phyloP scores from a whole-genome alignment of 2,888 invertebrate species.

The Operophtera brumata region DNA sequence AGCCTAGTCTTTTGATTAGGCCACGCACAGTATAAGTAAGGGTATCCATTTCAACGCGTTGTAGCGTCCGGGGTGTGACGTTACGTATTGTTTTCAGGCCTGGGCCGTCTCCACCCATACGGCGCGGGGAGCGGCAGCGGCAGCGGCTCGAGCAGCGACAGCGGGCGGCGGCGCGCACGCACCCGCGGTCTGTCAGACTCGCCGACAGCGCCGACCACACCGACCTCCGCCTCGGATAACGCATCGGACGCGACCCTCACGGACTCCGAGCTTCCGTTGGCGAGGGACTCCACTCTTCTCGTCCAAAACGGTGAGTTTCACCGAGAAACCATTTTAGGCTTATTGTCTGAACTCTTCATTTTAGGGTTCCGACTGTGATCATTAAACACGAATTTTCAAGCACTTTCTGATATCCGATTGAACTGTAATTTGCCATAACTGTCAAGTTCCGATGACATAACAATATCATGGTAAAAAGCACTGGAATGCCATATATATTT shows the following conservation, averaged over 20 bases:
- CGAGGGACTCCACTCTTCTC: conserved; percentile 89
- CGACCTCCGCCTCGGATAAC: conserved; percentile 87
- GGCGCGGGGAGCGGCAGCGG: conserved; percentile 89
- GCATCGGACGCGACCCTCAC: conserved; percentile 92
- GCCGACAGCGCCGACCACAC: conserved; percentile 83
- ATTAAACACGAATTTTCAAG: no score
- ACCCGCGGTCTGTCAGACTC: conserved; percentile 86
- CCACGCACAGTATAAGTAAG: no score
- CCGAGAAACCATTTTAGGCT: background rate
- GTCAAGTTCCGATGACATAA: no score
- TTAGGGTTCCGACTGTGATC: no score
- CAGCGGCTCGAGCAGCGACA: conserved; percentile 85
- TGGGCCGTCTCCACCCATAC: conserved; percentile 91
- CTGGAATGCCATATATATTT: no score
- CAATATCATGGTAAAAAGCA: no score
- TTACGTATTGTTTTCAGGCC: conserved; percentile 81
- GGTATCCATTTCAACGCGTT: no score
- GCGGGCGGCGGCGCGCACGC: conserved; percentile 79
- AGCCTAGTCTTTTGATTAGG: no score
- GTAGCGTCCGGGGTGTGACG: no score
- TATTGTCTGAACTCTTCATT: no score
- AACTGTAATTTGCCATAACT: no score
- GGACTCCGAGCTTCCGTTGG: conserved; percentile 90
- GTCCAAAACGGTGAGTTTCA: conserved; percentile 88
- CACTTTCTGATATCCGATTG: no score